Base-by-base conservation (phyloP, 2,797 vertebrate species). In the Spinus olivaceus region DNA sequence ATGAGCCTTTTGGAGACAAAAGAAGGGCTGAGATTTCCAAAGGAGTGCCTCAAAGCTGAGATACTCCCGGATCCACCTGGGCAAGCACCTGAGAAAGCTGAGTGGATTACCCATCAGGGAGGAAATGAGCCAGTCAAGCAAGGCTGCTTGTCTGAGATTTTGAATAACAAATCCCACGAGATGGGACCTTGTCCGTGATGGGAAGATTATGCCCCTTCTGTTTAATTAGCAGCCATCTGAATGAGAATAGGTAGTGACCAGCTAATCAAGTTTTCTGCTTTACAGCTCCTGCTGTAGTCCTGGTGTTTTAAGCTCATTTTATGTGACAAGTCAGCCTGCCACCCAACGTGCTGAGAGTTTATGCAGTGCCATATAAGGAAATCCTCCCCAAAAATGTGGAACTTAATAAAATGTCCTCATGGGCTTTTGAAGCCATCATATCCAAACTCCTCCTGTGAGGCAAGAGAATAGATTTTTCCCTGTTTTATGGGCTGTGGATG, bases 1-100 rank as follows among this genome's bases (percentile, higher is more conserved):
- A 3, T 83, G 35, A 73, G 39, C 35, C 47, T 93, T 93, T 95
- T 42, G 79, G 81, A 92, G 88, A 87, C 61, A 72, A 96, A 95
- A 54, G 30, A 51, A 33, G 3, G 3, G 25, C 41, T 86, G 47
- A 33, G 87, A 50, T 92, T 46, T 80, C 53, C 53, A 37, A 84
- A 57, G 41, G 33, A 56, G 47, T 28, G 28, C 67, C 83, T 25
- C 35, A 53, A 82, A 95, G 28, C 32, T 77, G 39, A 79, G 60
- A 50, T 24, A 16, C 23, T 64, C 3, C 12, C 16, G 82, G 37
- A 64, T 81, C 65, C 44, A 73, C 49, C 70, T 81, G 92, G 74
- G 42, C 37, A 92, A 95, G 80, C 54, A 53, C 19, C 57, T 51
- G 46, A 49, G 54, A 81, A 47, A 91, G 14, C 54, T 69, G 50